A percentile compares a stretch with the other conserved stretches of the same genome.
phyloP scores from a whole-genome alignment of 1,140 invertebrate species.

The Sinonovacula constricta region DNA sequence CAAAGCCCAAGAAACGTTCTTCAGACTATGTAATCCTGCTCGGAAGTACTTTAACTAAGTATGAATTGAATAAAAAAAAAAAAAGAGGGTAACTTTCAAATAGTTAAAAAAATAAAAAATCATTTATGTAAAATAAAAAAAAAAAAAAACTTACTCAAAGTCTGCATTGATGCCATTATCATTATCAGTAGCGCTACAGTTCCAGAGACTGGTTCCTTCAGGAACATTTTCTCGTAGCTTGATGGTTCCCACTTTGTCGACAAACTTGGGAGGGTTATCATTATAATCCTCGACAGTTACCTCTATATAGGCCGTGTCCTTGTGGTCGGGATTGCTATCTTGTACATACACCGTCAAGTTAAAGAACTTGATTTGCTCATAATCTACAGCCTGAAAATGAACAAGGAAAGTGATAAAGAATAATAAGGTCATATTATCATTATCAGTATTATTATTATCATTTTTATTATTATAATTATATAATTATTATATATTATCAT shows the following conservation, averaged over 20 bases:
- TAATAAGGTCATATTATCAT: no score
- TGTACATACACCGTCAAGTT: slow-evolving; percentile 67
- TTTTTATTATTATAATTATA: not conserved
- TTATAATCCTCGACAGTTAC: slow-evolving; percentile 70
- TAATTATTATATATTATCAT: no score
- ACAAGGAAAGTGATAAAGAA: no score
- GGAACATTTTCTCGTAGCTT: slow-evolving; percentile 55
- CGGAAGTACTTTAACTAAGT: no score
- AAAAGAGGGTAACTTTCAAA: no score
- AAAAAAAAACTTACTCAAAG: slow-evolving; percentile 69
- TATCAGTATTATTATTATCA: no score
- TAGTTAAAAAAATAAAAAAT: no score
- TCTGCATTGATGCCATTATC: slow-evolving; percentile 65
- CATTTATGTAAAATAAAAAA: no score
- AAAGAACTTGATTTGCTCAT: slow-evolving; percentile 64
- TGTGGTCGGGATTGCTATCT: slow-evolving; percentile 64
- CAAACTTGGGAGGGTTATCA: slow-evolving; percentile 68
- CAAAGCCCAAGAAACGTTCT: no score
- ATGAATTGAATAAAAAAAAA: no score
- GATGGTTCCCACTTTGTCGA: slow-evolving; percentile 55
- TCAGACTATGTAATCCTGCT: no score
- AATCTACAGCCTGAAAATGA: slow-evolving; percentile 62
- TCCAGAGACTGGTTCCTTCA: slow-evolving; percentile 56
- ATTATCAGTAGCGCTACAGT: slow-evolving; percentile 63
- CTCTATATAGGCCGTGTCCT: slow-evolving; percentile 63